A percentile compares a stretch with the other conserved stretches of the same genome.
phyloP scores from a whole-genome alignment of 2,888 invertebrate species.

The Platycnemis pennipes region DNA sequence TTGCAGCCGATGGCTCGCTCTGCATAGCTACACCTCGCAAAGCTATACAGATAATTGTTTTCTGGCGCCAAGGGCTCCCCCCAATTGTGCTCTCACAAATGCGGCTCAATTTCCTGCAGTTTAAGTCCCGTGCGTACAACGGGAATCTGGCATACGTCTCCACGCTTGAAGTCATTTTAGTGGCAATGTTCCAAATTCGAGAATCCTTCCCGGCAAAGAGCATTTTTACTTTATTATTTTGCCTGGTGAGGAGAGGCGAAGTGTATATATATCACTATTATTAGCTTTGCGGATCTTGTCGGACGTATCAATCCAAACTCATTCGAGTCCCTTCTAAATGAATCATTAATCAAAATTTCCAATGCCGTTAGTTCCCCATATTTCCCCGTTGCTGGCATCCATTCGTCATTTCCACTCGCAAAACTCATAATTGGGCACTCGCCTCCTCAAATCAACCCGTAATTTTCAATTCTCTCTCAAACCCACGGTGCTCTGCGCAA shows the following conservation, averaged over 20 bases:
- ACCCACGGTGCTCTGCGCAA: not conserved
- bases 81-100: not conserved
- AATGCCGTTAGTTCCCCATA: not conserved
- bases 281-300: not conserved
- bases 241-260: not conserved
- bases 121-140: slow-evolving; percentile 9
- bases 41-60: slow-evolving; percentile 1
- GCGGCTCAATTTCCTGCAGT: slow-evolving; percentile 3
- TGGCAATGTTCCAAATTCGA: not conserved
- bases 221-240: not conserved
- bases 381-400: not conserved
- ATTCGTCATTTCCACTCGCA: not conserved
- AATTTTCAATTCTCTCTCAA: not conserved
- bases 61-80: not conserved
- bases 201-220: not conserved
- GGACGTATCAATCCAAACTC: not conserved
- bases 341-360: not conserved
- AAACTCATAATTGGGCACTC: not conserved
- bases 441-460: not conserved
- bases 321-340: not conserved
- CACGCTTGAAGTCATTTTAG: not conserved
- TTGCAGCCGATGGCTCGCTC: not conserved
- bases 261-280: not conserved
- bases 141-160: not conserved
- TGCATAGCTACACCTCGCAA: not conserved